phyloP scores from a whole-genome alignment of 2,797 vertebrate genomes.

The Gymnocypris eckloni region DNA sequence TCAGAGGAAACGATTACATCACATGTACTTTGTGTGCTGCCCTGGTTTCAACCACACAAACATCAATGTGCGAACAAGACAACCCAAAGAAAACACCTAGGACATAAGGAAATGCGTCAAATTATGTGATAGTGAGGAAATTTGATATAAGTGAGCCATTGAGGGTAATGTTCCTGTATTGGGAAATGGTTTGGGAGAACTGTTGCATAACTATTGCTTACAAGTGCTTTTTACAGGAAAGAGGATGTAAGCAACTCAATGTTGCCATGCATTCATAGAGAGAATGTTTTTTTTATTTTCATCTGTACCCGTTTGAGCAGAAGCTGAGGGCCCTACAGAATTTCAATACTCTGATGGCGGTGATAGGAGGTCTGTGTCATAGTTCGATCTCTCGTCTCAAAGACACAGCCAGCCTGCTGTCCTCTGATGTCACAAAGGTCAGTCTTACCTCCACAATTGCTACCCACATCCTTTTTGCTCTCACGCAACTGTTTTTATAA shows the following conservation, averaged over 20 bases:
- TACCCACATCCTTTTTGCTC: neutral
- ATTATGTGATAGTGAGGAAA: slow-evolving; percentile 35
- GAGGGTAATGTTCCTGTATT: slow-evolving; percentile 49
- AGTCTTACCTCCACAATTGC: slow-evolving; percentile 47
- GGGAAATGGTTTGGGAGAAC: slow-evolving; percentile 32
- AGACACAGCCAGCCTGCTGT: slow-evolving; percentile 86
- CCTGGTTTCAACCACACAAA: slow-evolving; percentile 20
- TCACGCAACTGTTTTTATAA: neutral
- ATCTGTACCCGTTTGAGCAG: slow-evolving; percentile 66
- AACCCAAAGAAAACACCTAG: slow-evolving; percentile 42
- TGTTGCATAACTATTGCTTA: slow-evolving; percentile 50
- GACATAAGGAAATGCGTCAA: slow-evolving; percentile 42
- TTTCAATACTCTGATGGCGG: slow-evolving; percentile 94
- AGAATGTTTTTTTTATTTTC: neutral
- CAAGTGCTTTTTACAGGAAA: slow-evolving; percentile 52
- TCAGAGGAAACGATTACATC: slow-evolving; percentile 48
- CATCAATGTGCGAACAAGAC: neutral
- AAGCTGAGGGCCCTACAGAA: slow-evolving; percentile 87
- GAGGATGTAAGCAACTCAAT: slow-evolving; percentile 26
- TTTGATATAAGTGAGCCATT: slow-evolving; percentile 29
- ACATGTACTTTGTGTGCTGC: slow-evolving; percentile 17
- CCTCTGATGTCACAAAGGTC: slow-evolving; percentile 90
- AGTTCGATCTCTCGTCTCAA: slow-evolving; percentile 92
- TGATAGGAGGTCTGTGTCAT: slow-evolving; percentile 90
- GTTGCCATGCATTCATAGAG: neutral